Conservation (phyloP, 37 sponge, comb jelly and placozoan species). For the Mnemiopsis leidyi region DNA sequence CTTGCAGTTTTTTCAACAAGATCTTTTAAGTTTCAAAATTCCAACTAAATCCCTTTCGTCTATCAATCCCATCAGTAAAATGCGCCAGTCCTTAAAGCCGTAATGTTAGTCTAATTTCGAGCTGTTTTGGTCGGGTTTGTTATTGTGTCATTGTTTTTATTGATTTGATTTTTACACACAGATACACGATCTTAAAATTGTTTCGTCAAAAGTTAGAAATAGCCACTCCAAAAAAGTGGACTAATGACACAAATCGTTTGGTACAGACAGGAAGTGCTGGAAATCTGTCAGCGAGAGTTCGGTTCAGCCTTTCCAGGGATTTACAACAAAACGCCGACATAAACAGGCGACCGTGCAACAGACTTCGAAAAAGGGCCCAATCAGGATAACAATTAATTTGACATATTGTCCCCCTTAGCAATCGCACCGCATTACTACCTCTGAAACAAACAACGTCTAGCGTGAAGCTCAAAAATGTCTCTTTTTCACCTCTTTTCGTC, state of each 20-base stretch:
- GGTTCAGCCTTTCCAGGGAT: background rate
- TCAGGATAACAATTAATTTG: background rate
- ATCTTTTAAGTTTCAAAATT: too few species aligned
- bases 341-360: background rate
- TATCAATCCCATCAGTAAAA: background rate
- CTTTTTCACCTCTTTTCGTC: background rate
- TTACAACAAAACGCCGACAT: background rate
- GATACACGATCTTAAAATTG: background rate
- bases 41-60: too few species aligned
- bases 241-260: background rate
- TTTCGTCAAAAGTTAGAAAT: background rate
- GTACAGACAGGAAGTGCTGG: background rate
- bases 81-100: background rate
- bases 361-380: background rate
- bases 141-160: background rate
- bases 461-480: background rate
- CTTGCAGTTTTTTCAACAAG: too few species aligned
- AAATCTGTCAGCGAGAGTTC: background rate
- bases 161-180: slow-evolving; percentile 15
- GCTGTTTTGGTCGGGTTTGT: background rate
- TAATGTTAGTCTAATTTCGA: background rate
- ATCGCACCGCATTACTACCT: too few species aligned
- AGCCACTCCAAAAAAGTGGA: background rate
- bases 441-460: background rate
- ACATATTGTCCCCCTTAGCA: too few species aligned